Evolutionary conservation across 1,140 invertebrate genomes (phyloP), one percentile per base, ranked within the genome.

Genomic region (Propsilocerus akamusi): DNA sequence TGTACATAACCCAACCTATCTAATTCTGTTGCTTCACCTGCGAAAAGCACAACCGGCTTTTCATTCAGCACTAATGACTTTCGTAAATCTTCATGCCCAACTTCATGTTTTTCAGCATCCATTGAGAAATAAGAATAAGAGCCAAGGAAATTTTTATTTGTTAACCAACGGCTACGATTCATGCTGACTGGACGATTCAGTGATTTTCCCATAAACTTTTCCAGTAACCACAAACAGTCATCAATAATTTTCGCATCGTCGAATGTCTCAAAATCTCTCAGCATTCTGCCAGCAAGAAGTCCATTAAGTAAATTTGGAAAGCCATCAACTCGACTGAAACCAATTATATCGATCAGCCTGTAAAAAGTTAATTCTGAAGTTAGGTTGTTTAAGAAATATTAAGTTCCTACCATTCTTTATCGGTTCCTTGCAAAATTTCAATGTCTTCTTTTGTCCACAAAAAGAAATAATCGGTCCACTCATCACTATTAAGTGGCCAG

Each of bases 1-100:
- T 91, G 86, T 4, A 84, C 85, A 1, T 82, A 83, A 6, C 78
- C 80, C 59, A 77, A 86, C 59, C 71, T 76, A 54, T 74, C 67
- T 25, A 73, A 62, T 52, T 79, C 75, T 0, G 80, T 78, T 0
- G 80, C 78, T 65, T 84, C 81, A 0, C 81, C 81, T n/a, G 76
- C 81, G 57, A 86, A 84, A 51, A 78, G 68, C 2, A 84, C 55
- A 8, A 75, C 61, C 5, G 75, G 73, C 54, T 68, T 69, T 5
- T 65, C 65, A 11, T 53, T 24, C 56, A 1, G 57, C 53, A 54
- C 69, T 66, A 25, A 74, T 55, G 61, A 53, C 11, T 70, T 60
- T 20, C 73, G 73, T 49, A 83, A 59, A 51, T 72, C 62, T 48
- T 58, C 59, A 1, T 71, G 67, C 6, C 59, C 63, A 2, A 67